Conservation (phyloP, 2,113 vertebrate genomes). For the Tautogolabrus adspersus region DNA sequence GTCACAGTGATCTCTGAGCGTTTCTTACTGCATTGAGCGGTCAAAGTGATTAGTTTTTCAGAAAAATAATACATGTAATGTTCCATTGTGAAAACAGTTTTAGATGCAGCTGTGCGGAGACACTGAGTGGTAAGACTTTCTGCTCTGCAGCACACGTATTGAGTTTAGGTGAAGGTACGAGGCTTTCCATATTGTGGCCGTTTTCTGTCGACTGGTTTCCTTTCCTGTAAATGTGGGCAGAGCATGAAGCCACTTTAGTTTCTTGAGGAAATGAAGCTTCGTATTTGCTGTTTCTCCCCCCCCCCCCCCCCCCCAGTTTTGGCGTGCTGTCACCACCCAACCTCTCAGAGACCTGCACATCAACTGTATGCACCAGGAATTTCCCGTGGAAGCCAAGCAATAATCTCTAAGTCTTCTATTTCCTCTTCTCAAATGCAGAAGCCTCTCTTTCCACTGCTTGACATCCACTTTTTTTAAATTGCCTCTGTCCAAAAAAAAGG, state of each 20-base stretch:
- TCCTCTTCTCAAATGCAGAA: conserved; percentile 34
- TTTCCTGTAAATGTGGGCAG: conserved; percentile 28
- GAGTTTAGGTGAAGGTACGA: conserved; percentile 15
- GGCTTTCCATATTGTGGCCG: conserved; percentile 36
- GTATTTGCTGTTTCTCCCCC: not conserved
- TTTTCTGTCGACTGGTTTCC: conserved; percentile 36
- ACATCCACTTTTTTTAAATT: conserved; percentile 22
- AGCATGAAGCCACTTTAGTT: conserved; percentile 17
- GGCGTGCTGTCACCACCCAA: conserved; percentile 35
- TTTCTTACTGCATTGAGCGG: too few species aligned
- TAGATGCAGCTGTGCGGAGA: not conserved
- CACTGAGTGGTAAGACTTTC: not conserved
- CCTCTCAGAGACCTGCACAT: conserved; percentile 41
- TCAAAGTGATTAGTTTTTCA: not conserved
- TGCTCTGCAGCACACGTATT: not conserved
- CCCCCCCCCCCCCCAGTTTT: conserved; percentile 1
- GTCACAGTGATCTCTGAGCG: too few species aligned
- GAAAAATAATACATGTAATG: not conserved
- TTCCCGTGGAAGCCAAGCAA: conserved; percentile 65
- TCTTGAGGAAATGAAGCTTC: conserved; percentile 47
- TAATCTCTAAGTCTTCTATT: conserved; percentile 59
- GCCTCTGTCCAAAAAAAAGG: conserved; percentile 1
- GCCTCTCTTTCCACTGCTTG: not conserved
- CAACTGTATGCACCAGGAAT: conserved; percentile 57
- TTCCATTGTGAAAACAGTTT: not conserved